phyloP scores from a whole-genome alignment of 2,797 vertebrate species.

The Neostethus bicornis region DNA sequence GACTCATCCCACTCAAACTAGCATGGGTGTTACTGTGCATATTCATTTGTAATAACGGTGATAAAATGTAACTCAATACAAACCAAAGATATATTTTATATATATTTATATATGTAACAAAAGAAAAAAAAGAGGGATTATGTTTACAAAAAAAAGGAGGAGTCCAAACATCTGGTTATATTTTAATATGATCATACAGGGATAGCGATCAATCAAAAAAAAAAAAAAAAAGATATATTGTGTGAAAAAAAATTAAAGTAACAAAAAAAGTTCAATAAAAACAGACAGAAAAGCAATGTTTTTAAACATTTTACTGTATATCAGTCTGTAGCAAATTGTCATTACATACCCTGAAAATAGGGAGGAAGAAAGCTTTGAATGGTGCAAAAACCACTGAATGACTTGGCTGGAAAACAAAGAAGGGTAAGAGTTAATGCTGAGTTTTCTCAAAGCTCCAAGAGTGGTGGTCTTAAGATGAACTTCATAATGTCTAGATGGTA shows the following conservation, averaged over 20 bases:
- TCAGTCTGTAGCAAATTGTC: slow-evolving; percentile 96
- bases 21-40: slow-evolving; percentile 80
- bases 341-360: slow-evolving; percentile 88
- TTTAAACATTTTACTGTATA: slow-evolving; percentile 88
- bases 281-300: slow-evolving; percentile 89
- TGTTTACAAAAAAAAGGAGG: slow-evolving; percentile 69
- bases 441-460: slow-evolving; percentile 57
- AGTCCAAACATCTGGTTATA: slow-evolving; percentile 93
- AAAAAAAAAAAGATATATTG: slow-evolving; percentile 89
- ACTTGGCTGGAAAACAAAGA: slow-evolving; percentile 70
- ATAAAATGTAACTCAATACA: slow-evolving; percentile 70
- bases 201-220: slow-evolving; percentile 89
- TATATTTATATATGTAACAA: slow-evolving; percentile 15
- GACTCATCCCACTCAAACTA: slow-evolving; percentile 51
- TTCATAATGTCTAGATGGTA: slow-evolving; percentile 34
- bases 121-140: slow-evolving; percentile 68
- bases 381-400: slow-evolving; percentile 87
- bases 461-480: slow-evolving; percentile 41
- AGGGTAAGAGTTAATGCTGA: slow-evolving; percentile 54
- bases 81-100: slow-evolving; percentile 27
- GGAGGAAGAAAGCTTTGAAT: slow-evolving; percentile 84
- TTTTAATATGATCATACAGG: slow-evolving; percentile 98
- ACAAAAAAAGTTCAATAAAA: slow-evolving; percentile 91
- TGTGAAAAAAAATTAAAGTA: slow-evolving; percentile 82
- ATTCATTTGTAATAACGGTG: slow-evolving; percentile 71